Evolutionary conservation across 2,113 vertebrate genomes (phyloP).

Genomic region (Halcyon senegalensis): DNA sequence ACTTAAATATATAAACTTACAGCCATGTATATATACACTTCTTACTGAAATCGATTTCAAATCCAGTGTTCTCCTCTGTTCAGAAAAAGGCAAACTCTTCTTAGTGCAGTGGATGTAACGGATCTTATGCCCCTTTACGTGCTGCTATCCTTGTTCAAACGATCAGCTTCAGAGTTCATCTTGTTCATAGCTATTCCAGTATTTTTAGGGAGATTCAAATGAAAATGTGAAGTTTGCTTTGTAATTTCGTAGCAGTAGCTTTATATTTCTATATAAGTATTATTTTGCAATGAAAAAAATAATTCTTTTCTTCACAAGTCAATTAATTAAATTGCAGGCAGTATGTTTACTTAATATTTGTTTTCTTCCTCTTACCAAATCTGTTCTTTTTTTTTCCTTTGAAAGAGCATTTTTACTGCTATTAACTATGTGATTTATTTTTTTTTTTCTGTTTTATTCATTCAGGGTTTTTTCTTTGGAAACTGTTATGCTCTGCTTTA

Average conservation of each 20-base stretch:
- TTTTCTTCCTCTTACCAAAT: not conserved
- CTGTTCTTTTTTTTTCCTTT: not conserved
- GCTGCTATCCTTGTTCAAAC: not conserved
- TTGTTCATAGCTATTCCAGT: not conserved
- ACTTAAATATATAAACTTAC: not conserved
- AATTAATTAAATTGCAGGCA: not conserved
- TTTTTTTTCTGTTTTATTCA: not conserved
- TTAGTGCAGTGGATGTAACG: not conserved
- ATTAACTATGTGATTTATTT: not conserved
- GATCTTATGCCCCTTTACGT: not conserved
- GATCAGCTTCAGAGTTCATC: not conserved
- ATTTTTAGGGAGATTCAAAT: not conserved
- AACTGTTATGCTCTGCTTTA: not conserved
- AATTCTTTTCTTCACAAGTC: not conserved
- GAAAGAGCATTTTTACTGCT: not conserved
- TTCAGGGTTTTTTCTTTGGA: not conserved
- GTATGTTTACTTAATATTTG: not conserved
- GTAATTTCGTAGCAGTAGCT: not conserved
- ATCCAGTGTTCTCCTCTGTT: not conserved
- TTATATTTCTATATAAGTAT: not conserved
- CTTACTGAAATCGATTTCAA: not conserved
- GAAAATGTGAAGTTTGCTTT: not conserved
- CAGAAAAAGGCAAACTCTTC: not conserved
- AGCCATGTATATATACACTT: not conserved
- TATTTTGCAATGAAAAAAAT: not conserved